Base-by-base conservation (phyloP, 2,888 invertebrate species). In the Myopa tessellatipennis region DNA sequence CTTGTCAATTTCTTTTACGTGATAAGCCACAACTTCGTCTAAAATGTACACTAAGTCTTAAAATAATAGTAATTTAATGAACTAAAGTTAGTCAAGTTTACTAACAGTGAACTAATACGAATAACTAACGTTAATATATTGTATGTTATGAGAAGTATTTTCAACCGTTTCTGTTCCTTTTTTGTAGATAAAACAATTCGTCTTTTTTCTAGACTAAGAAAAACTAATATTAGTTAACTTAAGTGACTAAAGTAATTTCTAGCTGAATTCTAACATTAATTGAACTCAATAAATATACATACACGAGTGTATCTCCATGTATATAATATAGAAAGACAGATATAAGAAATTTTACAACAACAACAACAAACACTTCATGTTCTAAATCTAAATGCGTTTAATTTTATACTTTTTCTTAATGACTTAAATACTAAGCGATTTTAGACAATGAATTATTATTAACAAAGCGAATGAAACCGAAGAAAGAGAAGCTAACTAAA, bases 1-100 rank as follows among this genome's bases (percentile, higher is more conserved):
- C 86, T 87, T 88, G 89, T 89, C 89, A 89, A 89, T 89, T 89
- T 87, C 86, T 84, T 88, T 87, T 84, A 86, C 87, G 89, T 89
- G 89, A 89, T 89, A 89, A 88, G 85, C 87, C 3, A 61, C 86
- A 89, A 86, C 85, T 84, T 84, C 85, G 86, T 85, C 83, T 84
- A 82, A 79, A 74, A 82, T 79, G 38, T 58, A 80, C 73, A 74
- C 72, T 74, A 50, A 63, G 78, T 55, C 70, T 76, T 73, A 73
- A 77, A 65, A 45, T 74, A 72, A 79, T 45, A 1, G 10, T 45
- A 45, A 45, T 45, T 10, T 1, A 45, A 6, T 45, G 45, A 45
- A 45, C 45, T 45, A 1, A 45, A 45, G 0, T 6, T 45, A 45
- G 45, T 45, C 10, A 45, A 45, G 45, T 2, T 45, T 45, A 10